These are phyloP conservation scores for Caenorhabditis panamensis DNA, from an alignment of 2,888 invertebrate genomes.

Conservation along the genomic window DNA sequence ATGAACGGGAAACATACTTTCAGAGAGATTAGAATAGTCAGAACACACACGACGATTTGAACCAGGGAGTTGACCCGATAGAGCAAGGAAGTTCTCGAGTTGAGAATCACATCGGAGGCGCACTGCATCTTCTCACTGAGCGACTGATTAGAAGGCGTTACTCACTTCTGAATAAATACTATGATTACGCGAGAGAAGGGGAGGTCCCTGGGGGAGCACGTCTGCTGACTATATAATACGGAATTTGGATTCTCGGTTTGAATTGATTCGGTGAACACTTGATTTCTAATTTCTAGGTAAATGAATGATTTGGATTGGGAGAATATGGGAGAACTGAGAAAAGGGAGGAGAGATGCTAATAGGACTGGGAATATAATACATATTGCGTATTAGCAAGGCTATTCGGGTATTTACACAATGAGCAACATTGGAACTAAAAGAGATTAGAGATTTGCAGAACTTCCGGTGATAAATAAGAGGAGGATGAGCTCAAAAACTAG, in stretches of 20 bases:
- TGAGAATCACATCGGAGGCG: constrained; percentile 3
- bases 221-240: neutral
- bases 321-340: neutral
- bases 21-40: constrained; percentile 12
- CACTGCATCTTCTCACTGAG: neutral
- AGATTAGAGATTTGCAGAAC: too few relatives aligned
- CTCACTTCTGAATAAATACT: constrained; percentile 10
- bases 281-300: neutral
- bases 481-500: too few relatives aligned
- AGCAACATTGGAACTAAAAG: too few relatives aligned
- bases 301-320: neutral
- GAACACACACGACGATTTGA: constrained; percentile 22
- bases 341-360: neutral
- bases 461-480: too few relatives aligned
- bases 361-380: neutral
- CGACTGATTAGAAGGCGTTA: constrained; percentile 1
- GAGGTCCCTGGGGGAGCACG: neutral
- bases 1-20: constrained; percentile 2
- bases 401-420: too few relatives aligned
- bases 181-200: neutral
- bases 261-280: neutral
- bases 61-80: constrained; percentile 30
- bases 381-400: too few relatives aligned
- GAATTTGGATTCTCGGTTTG: neutral
- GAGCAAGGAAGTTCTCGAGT: constrained; percentile 19